Evolutionary conservation across 2,113 vertebrate genomes (phyloP).

Genomic region (Pterocles burchelli): DNA sequence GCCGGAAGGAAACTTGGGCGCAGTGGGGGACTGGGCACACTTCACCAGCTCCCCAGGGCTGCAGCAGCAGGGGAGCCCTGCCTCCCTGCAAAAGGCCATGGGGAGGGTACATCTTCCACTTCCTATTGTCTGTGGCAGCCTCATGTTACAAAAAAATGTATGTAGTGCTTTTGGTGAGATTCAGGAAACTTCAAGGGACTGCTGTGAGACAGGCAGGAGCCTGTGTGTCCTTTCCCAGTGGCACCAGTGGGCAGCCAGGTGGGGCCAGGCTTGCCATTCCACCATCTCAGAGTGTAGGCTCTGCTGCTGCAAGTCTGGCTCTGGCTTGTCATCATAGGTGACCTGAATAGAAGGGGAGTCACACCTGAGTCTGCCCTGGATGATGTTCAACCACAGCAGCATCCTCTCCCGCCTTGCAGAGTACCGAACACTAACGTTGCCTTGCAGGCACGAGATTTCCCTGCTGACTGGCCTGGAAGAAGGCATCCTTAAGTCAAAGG

Average conservation of each 20-base stretch:
- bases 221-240: not conserved
- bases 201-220: not conserved
- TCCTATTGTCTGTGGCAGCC: not conserved
- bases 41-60: not conserved
- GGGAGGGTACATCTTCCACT: accelerated
- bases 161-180: not conserved
- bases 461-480: not conserved
- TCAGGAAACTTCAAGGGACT: not conserved
- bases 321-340: not conserved
- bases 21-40: not conserved
- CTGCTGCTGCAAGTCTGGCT: not conserved
- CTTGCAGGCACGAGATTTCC: not conserved
- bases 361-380: accelerated
- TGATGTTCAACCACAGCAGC: not conserved
- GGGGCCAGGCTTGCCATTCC: not conserved
- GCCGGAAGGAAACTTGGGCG: not conserved
- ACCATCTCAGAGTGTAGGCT: not conserved
- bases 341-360: not conserved
- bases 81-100: not conserved
- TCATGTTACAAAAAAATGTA: accelerated
- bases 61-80: not conserved
- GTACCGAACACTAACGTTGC: accelerated
- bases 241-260: not conserved
- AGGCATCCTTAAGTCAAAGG: not conserved
- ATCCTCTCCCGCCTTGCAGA: not conserved